Evolutionary conservation across 2,797 vertebrate species (phyloP).

Genomic region (Apodemus agrarius): DNA sequence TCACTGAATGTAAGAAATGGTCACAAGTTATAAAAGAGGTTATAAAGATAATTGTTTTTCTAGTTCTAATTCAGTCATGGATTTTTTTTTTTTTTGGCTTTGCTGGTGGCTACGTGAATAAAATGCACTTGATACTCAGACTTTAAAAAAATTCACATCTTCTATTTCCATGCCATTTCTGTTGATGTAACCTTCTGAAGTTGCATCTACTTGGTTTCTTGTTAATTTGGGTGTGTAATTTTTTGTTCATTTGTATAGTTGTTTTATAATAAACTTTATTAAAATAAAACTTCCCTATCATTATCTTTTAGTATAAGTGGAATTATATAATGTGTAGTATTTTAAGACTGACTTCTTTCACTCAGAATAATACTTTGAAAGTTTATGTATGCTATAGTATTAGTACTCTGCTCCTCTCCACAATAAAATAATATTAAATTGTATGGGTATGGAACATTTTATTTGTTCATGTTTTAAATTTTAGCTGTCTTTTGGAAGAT

Average conservation of each 20-base stretch:
- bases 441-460: neutral
- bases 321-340: neutral
- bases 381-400: neutral
- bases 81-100: neutral
- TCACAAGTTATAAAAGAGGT: neutral
- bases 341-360: neutral
- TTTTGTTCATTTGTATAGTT: neutral
- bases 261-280: neutral
- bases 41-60: neutral
- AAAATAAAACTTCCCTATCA: neutral
- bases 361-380: neutral
- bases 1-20: neutral
- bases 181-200: neutral
- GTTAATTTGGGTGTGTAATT: neutral
- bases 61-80: neutral
- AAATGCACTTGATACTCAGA: neutral
- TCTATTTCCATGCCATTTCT: neutral
- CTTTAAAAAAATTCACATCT: neutral
- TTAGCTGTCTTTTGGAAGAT: neutral
- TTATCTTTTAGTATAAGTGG: neutral
- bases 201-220: neutral
- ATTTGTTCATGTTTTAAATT: conserved; percentile 32
- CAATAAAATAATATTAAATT: neutral
- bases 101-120: neutral
- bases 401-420: neutral